phyloP scores from a whole-genome alignment of 2,888 invertebrate species.

The Anthoptus insignis region DNA sequence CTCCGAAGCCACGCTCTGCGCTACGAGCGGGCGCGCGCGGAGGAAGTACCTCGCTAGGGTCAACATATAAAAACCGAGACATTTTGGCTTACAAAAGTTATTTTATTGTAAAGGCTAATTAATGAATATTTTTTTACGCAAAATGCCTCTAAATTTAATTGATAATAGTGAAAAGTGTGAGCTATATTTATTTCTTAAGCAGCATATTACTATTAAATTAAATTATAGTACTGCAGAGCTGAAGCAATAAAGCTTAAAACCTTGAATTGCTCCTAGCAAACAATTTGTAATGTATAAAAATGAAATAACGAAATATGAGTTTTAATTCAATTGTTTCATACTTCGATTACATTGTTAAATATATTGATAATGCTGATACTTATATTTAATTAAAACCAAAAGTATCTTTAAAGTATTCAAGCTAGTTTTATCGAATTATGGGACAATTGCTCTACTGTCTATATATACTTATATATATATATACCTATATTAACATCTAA shows the following conservation, averaged over 20 bases:
- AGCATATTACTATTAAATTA: constrained; percentile 58
- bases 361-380: constrained; percentile 10
- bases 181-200: constrained; percentile 50
- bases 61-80: constrained; percentile 13
- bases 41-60: neutral
- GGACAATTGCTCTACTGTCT: constrained; percentile 68
- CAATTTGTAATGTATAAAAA: constrained; percentile 79
- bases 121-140: constrained; percentile 44
- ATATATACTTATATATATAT: constrained; percentile 72
- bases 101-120: constrained; percentile 32
- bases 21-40: neutral
- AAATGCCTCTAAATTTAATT: constrained; percentile 61
- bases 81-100: constrained; percentile 17
- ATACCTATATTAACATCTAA: constrained; percentile 79
- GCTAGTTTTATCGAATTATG: constrained; percentile 48
- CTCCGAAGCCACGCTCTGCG: neutral
- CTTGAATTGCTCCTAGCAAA: constrained; percentile 73
- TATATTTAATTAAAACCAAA: constrained; percentile 23
- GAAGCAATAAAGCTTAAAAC: constrained; percentile 73
- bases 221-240: constrained; percentile 62
- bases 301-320: constrained; percentile 74
- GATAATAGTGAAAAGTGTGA: constrained; percentile 59
- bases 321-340: constrained; percentile 67
- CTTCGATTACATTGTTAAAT: constrained; percentile 55
- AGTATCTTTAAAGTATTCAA: constrained; percentile 20